Percentiles rank a stretch among this genome's conserved stretches.
These are phyloP conservation scores for Typhlichthys subterraneus DNA, from an alignment of 2,797 vertebrate species.

Conservation along the genomic window DNA sequence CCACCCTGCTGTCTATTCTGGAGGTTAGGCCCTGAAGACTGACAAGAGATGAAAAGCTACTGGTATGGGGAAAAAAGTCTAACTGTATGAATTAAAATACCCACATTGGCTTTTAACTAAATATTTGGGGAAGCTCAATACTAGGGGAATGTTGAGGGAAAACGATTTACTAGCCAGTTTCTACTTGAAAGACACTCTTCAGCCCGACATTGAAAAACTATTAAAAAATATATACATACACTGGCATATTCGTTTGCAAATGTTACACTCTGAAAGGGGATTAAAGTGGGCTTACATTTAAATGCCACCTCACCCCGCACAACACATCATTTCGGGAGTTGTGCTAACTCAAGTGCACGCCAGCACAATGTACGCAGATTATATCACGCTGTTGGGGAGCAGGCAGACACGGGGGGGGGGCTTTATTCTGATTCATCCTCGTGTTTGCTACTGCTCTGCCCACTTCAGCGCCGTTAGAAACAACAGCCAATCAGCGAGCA, in stretches of 20 bases:
- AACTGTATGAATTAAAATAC: constrained; percentile 22
- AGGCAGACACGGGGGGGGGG: constrained; percentile 41
- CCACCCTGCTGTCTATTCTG: not conserved
- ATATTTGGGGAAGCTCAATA: constrained; percentile 29
- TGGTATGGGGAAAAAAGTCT: constrained; percentile 18
- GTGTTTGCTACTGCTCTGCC: constrained; percentile 31
- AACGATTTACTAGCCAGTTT: not conserved
- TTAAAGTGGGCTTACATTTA: not conserved
- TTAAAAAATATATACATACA: not conserved
- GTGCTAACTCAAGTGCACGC: constrained; percentile 56
- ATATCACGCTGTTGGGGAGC: constrained; percentile 36
- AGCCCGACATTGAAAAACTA: not conserved
- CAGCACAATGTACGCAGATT: constrained; percentile 62
- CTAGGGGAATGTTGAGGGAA: not conserved
- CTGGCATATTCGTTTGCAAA: constrained; percentile 17
- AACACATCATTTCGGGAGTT: constrained; percentile 22
- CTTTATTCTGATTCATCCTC: constrained; percentile 39
- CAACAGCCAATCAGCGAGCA: constrained; percentile 57
- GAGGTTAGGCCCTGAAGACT: not conserved
- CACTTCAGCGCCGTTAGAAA: constrained; percentile 35
- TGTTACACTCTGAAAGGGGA: not conserved
- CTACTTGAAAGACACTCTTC: not conserved
- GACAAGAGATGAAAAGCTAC: constrained; percentile 17
- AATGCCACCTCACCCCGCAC: too few relatives aligned
- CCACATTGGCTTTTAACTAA: constrained; percentile 20